Evolutionary conservation across 2,113 vertebrate species (phyloP).

Genomic region (Aptenodytes forsteri): DNA sequence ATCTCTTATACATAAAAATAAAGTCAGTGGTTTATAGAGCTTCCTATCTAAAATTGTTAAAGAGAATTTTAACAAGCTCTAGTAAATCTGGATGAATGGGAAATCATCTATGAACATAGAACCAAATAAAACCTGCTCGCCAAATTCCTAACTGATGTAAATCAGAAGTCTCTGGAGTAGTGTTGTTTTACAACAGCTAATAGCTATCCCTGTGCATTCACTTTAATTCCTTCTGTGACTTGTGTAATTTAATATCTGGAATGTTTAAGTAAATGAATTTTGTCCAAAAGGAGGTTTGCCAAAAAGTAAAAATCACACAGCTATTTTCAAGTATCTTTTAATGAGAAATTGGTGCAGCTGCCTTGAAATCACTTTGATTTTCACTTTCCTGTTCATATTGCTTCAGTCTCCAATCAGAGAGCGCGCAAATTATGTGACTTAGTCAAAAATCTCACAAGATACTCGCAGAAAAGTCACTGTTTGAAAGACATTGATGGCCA

Average conservation of each 20-base stretch:
- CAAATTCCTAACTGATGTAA: conserved; percentile 58
- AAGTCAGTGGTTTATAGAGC: background rate
- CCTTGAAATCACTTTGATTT: conserved; percentile 33
- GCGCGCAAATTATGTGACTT: rapidly evolving
- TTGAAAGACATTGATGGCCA: background rate
- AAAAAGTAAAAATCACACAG: conserved; percentile 13
- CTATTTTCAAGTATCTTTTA: conserved; percentile 28
- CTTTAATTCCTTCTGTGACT: conserved; percentile 50
- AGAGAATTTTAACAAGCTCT: conserved; percentile 33
- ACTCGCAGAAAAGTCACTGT: background rate
- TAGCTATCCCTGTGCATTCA: conserved; percentile 6
- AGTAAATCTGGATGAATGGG: conserved; percentile 50
- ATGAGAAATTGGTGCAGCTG: conserved; percentile 6
- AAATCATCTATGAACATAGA: conserved; percentile 46
- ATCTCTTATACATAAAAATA: background rate
- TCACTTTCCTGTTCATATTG: background rate
- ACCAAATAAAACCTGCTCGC: conserved; percentile 40
- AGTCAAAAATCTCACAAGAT: background rate
- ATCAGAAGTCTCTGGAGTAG: conserved; percentile 58
- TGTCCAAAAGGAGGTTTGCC: conserved; percentile 19
- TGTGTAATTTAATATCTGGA: conserved; percentile 48
- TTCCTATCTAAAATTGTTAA: conserved; percentile 26
- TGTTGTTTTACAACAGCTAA: conserved; percentile 45
- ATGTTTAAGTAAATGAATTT: conserved; percentile 35
- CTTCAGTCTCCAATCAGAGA: background rate